Percentiles rank a stretch among this genome's conserved stretches.
Conservation (phyloP, 2,113 vertebrate species). For the Callorhinus ursinus region DNA sequence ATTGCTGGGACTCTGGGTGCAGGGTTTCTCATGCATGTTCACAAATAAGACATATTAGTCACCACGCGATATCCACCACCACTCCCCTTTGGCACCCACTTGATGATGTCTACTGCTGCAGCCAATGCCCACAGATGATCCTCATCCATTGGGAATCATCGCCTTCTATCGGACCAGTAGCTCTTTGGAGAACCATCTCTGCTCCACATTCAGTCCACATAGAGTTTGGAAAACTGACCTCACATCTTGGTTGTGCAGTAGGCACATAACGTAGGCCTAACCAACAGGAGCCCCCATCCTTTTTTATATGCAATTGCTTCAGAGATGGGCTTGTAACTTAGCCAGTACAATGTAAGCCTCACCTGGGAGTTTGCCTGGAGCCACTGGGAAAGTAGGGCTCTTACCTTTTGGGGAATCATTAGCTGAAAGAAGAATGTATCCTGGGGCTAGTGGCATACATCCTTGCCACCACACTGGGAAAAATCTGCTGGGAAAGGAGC, state of each 20-base stretch:
- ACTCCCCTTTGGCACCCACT: neutral
- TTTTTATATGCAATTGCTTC: constrained; percentile 2
- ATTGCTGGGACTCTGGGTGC: neutral
- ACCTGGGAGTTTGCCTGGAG: neutral
- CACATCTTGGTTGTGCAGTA: neutral
- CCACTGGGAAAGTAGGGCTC: neutral
- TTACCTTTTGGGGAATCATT: neutral
- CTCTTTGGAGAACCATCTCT: neutral
- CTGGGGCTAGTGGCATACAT: neutral
- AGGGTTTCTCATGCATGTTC: neutral
- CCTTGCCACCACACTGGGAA: neutral
- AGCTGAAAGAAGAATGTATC: neutral
- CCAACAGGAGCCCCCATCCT: neutral
- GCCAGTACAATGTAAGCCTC: neutral
- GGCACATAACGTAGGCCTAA: neutral
- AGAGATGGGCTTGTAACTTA: neutral
- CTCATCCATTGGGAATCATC: neutral
- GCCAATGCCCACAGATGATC: neutral
- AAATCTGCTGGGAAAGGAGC: neutral
- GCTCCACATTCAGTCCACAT: neutral
- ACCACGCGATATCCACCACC: neutral
- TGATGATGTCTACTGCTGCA: neutral
- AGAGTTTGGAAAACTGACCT: neutral
- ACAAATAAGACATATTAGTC: neutral
- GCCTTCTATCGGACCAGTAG: neutral